A percentile compares a stretch with the other conserved stretches of the same genome.
These are phyloP conservation scores for Trachelus iudaicus DNA, from an alignment of 2,888 invertebrate genomes.

Conservation along the genomic window DNA sequence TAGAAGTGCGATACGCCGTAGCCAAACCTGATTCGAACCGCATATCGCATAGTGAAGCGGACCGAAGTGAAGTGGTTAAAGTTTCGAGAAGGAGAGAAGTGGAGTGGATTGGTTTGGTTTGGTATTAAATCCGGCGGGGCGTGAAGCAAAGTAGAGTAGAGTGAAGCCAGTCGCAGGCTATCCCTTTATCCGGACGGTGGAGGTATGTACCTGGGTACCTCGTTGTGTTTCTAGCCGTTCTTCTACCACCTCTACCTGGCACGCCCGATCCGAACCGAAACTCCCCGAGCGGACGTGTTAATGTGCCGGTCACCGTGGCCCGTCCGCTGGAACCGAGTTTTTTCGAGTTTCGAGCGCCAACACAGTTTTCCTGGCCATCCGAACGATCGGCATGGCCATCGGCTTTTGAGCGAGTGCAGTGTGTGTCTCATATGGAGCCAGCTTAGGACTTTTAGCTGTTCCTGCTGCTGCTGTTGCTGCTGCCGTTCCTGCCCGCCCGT, in stretches of 20 bases:
- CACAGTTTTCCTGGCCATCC: not conserved
- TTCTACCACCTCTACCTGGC: conserved; percentile 45
- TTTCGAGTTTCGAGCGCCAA: conserved; percentile 3
- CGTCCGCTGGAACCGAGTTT: conserved; percentile 17
- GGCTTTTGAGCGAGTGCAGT: conserved; percentile 12
- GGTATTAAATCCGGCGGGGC: not conserved
- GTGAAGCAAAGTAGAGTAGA: not conserved
- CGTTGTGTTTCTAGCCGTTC: conserved; percentile 24
- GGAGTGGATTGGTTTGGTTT: not conserved
- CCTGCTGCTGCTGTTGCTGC: not conserved
- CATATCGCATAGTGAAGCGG: not conserved
- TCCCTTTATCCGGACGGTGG: conserved; percentile 29
- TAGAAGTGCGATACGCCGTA: not conserved
- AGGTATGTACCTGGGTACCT: conserved; percentile 2
- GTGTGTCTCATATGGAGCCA: conserved; percentile 35
- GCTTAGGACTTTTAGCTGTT: conserved; percentile 28
- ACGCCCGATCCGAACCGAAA: conserved; percentile 52
- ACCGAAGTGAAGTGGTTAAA: not conserved
- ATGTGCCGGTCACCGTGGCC: conserved; percentile 60
- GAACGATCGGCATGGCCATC: conserved; percentile 1
- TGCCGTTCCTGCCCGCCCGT: conserved; percentile 21
- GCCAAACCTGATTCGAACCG: not conserved
- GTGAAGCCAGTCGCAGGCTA: conserved; percentile 27
- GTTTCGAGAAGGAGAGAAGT: not conserved
- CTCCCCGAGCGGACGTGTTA: conserved; percentile 54